phyloP scores from a whole-genome alignment of 1,140 invertebrate genomes.

The Platorchestia sp. region DNA sequence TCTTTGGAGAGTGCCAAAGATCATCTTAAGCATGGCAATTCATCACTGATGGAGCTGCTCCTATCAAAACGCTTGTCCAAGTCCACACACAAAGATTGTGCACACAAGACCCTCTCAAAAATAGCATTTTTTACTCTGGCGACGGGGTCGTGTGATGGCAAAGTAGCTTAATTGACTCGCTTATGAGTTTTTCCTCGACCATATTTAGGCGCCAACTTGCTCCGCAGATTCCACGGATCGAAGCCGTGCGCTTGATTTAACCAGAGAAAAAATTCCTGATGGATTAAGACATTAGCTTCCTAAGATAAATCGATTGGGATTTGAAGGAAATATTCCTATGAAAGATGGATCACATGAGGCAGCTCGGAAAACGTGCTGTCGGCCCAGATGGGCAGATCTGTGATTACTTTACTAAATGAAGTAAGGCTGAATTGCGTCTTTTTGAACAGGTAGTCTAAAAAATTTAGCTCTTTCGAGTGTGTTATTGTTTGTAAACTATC shows the following conservation, averaged over 20 bases:
- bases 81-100: conserved; percentile 42
- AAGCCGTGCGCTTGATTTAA: neutral
- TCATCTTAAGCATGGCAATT: conserved; percentile 21
- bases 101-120: neutral
- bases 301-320: conserved; percentile 34
- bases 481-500: too few relatives aligned
- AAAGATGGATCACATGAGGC: conserved; percentile 13
- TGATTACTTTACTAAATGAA: neutral
- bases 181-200: conserved; percentile 17
- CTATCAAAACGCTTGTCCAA: conserved; percentile 48
- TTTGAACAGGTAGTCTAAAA: too few relatives aligned
- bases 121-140: conserved; percentile 7
- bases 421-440: neutral
- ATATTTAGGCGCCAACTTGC: conserved; percentile 14
- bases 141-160: neutral
- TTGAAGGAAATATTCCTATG: conserved; percentile 27
- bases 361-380: neutral
- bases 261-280: conserved; percentile 4
- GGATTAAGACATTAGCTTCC: conserved; percentile 49
- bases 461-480: too few relatives aligned
- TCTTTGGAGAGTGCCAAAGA: conserved; percentile 48
- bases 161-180: conserved; percentile 53
- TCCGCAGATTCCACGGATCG: neutral
- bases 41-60: conserved; percentile 50
- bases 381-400: neutral